Evolutionary conservation across 2,888 invertebrate genomes (phyloP), one percentile per base, ranked within the genome.

Genomic region (Polyommatus icarus): DNA sequence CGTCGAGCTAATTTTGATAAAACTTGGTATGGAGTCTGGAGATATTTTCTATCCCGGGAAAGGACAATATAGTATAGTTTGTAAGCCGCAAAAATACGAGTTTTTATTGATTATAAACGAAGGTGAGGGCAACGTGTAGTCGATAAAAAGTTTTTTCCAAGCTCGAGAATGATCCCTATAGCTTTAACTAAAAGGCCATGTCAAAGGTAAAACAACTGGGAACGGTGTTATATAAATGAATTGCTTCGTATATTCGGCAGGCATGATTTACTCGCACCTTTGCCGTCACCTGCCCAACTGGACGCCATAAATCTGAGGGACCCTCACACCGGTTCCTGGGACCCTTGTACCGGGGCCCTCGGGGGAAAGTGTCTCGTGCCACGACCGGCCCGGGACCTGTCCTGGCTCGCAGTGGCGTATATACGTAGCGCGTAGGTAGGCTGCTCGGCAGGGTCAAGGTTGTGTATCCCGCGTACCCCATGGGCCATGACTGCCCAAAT

Each of bases 231-330:
- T 46, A 46, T 15, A 50, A 54, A 80, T 78, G 80, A 78, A 79
- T 77, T 54, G 81, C 78, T 79, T 78, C 76, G 78, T 72, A 81
- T 80, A 80, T 83, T 82, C 82, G 78, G 78, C 77, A 78, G 79
- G 78, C 76, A 78, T 84, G 83, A 85, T 86, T 84, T 84, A 85
- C 85, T 76, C 79, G 79, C 83, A 85, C 84, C 84, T 85, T 85
- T 83, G 83, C 82, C 85, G 84, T 84, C 93, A 93, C 92, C 93
- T 94, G 93, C 90, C 87, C 84, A 93, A 92, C 92, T 90, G 91
- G 92, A 91, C 89, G 86, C 87, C 83, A 91, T 92, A 91, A 91
- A 92, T 92, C 89, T 90, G 85, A 84, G 86, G 86, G 87, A 67
- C 67, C 67, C 67, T 32, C 15, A 2, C 29, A 32, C 12, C 15